Evolutionary conservation across 2,113 vertebrate species (phyloP).

Genomic region (Gallinago undulata): DNA sequence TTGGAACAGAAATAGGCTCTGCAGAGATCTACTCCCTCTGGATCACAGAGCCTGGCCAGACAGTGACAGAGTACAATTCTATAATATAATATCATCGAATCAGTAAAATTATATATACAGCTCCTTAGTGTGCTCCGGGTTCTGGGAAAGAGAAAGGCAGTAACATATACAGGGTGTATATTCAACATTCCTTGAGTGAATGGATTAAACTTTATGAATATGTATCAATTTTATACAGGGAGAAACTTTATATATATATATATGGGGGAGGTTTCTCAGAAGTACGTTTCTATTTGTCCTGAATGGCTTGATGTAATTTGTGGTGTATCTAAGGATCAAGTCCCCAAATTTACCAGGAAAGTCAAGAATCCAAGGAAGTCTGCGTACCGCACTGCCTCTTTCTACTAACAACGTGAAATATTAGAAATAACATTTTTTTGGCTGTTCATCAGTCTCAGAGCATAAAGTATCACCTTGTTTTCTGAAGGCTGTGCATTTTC

Average conservation of each 20-base stretch:
- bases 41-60: neutral
- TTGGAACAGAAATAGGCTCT: neutral
- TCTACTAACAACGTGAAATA: neutral
- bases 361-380: neutral
- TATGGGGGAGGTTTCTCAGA: neutral
- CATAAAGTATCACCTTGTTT: neutral
- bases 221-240: neutral
- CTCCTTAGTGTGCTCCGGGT: neutral
- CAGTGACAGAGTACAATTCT: neutral
- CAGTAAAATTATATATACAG: neutral
- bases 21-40: neutral
- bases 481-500: neutral
- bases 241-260: neutral
- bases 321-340: neutral
- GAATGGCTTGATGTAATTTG: neutral
- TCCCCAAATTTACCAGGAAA: neutral
- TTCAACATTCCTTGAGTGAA: neutral
- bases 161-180: neutral
- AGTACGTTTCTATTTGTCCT: neutral
- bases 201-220: neutral
- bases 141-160: neutral
- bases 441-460: neutral
- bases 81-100: rapidly evolving
- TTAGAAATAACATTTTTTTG: neutral
- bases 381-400: neutral